Evolutionary conservation across 1,140 invertebrate genomes (phyloP), one percentile per base, ranked within the genome.

Genomic region (Zaprionus ghesquierei): DNA sequence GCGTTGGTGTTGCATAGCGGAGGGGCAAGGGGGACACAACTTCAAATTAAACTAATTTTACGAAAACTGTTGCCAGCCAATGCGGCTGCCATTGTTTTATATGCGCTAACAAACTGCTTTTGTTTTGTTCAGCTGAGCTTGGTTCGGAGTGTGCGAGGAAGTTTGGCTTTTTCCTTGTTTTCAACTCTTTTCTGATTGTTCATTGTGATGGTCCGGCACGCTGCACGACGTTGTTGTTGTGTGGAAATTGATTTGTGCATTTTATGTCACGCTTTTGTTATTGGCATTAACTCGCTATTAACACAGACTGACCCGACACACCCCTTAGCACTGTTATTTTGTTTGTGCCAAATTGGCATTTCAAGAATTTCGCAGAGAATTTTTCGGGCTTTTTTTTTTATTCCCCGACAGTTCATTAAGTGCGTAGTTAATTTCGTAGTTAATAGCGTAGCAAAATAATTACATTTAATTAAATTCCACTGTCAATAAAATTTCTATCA

Each of bases 11-110:
- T n/a, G n/a, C n/a, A n/a, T n/a, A n/a, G n/a, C n/a, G n/a, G n/a
- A n/a, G n/a, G n/a, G n/a, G n/a, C n/a, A n/a, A n/a, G n/a, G n/a
- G n/a, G n/a, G n/a, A n/a, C n/a, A 55, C 15, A 51, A 68, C 61
- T 62, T 70, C 38, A 71, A 75, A 84, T 89, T 84, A 76, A 84
- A 89, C 84, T 89, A 84, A 89, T 89, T 84, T 89, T 44, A 33
- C 46, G 75, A 70, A 86, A 76, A 77, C 82, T 87, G 77, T 55
- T 81, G 50, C 41, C 41, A 60, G 15, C 58, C 53, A 15, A 60
- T 70, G 58, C 58, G 69, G 58, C 44, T 53, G 46, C 69, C 41
- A 72, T 76, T 76, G 76, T 78, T 68, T 75, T 66, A 64, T 76
- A 60, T 69, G 68, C 71, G 68, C 71, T 75, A 64, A 74, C 70